Evolutionary conservation across 2,797 vertebrate species (phyloP).

Genomic region (Diplodus puntazzo): DNA sequence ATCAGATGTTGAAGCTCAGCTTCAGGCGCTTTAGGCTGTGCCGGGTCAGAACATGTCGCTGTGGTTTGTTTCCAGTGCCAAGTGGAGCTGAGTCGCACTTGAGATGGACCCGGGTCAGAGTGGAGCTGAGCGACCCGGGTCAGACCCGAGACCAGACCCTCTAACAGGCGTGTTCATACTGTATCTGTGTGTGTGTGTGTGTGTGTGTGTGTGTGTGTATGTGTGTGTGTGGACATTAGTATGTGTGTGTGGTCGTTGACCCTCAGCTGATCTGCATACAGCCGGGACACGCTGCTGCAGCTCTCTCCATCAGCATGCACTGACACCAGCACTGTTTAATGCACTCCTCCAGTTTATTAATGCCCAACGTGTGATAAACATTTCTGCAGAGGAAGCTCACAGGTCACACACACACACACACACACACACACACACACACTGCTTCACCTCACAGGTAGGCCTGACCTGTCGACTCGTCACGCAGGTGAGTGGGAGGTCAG

Average conservation of each 20-base stretch:
- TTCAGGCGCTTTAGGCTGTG: too few species aligned
- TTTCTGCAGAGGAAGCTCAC: conserved; percentile 77
- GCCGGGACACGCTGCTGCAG: conserved; percentile 70
- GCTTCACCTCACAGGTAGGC: background rate
- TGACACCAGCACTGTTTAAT: conserved; percentile 85
- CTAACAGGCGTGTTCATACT: background rate
- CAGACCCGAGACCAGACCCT: too few species aligned
- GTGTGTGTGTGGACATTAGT: conserved; percentile 67
- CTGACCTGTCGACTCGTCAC: background rate
- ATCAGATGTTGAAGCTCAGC: too few species aligned
- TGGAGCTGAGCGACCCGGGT: too few species aligned
- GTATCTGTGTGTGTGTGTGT: conserved; percentile 24
- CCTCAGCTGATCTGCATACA: conserved; percentile 82
- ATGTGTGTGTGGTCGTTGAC: conserved; percentile 77
- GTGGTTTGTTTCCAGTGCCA: too few species aligned
- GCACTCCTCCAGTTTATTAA: conserved; percentile 88
- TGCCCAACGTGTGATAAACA: conserved; percentile 83
- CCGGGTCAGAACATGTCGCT: too few species aligned
- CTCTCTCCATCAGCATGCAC: conserved; percentile 84
- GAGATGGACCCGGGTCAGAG: too few species aligned
- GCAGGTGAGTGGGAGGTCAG: background rate
- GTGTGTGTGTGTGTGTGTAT: conserved; percentile 46
- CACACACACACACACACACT: conserved; percentile 17
- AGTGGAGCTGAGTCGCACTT: too few species aligned
- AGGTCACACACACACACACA: conserved; percentile 67